Evolutionary conservation across 2,888 invertebrate species (phyloP), one percentile per base, ranked within the genome.

Genomic region (Campaea margaritaria): DNA sequence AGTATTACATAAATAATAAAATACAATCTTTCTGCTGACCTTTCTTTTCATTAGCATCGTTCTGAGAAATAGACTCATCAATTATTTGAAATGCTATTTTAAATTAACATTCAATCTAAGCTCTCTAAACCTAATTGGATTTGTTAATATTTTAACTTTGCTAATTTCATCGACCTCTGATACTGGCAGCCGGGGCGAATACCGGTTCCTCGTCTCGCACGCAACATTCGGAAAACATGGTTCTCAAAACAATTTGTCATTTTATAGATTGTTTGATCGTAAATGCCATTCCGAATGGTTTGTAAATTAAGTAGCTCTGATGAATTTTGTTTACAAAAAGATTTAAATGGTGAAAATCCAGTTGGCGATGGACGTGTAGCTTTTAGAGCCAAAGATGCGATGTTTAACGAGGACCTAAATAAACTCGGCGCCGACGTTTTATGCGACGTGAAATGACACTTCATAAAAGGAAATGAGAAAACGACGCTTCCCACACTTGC

Each of bases 381-480:
- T 61, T n/a, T 56, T 54, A 55, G 45, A 55, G 61, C 48, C 59
- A 21, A 63, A 63, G 59, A 60, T 63, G 58, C 60, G 54, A 58
- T 55, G 49, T 57, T 59, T 55, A 62, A 61, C 58, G 58, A 62
- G 62, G 60, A 54, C 60, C 61, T 66, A 63, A 68, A 65, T 67
- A 65, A 65, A 64, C 48, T 62, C 28, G 10, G 11, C 7, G 51
- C 38, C 44, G 55, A 66, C 58, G 62, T 54, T 67, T 62, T 58
- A 64, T 47, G 55, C 63, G 58, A 65, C 59, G 51, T 58, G 60
- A 69, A 69, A 65, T 64, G 62, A 60, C 65, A 58, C 65, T 69
- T 67, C 67, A 59, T 72, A 74, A 74, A 79, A 77, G 77, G 77
- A 74, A 79, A 79, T 75, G 75, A 73, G 79, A 79, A 77, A 77